Conservation (phyloP, 1,140 invertebrate genomes). For the Microplitis mediator region DNA sequence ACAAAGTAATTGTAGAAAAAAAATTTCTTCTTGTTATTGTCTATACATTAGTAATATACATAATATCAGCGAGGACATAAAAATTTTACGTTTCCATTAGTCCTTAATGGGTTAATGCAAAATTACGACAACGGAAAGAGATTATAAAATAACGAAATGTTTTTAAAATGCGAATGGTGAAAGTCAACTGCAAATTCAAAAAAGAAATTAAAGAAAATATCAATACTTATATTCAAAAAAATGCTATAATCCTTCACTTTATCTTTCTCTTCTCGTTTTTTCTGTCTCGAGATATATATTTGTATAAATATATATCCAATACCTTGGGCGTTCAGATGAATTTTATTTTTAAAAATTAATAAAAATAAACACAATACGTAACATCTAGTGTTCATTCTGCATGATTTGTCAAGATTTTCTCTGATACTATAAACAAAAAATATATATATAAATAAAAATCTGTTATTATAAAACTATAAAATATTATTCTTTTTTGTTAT, state of each 20-base stretch:
- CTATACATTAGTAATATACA: not conserved
- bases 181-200: not conserved
- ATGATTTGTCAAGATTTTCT: conserved; percentile 21
- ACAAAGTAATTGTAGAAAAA: not conserved
- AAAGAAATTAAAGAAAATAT: no score
- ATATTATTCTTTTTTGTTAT: not conserved
- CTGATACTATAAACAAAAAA: conserved; percentile 10
- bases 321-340: not conserved
- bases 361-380: conserved; percentile 18
- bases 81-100: not conserved
- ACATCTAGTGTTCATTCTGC: conserved; percentile 22
- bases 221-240: no score
- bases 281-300: no score
- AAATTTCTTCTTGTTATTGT: not conserved
- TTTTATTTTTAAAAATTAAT: conserved; percentile 1
- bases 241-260: no score
- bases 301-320: not conserved
- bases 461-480: conserved; percentile 22
- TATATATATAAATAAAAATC: conserved; percentile 22
- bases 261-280: no score
- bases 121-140: not conserved
- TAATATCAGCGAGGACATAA: not conserved
- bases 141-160: not conserved
- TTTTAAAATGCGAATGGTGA: not conserved
- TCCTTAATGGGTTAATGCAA: not conserved